Evolutionary conservation across 2,797 vertebrate species (phyloP), one percentile per base, ranked within the genome.

Genomic region (Lates japonicus): DNA sequence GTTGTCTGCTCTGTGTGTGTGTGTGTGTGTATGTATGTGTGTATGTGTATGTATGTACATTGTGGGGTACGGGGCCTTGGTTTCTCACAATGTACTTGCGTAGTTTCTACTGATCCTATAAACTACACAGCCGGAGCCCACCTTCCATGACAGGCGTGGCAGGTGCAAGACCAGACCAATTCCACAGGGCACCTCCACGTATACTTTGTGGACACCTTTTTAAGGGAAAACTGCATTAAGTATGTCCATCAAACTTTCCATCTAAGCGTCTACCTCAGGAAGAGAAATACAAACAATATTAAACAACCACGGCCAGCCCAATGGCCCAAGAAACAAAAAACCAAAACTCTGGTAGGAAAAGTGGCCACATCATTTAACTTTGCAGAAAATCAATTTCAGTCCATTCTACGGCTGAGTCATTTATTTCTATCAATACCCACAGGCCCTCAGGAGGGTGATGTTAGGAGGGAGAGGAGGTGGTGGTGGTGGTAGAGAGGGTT

Each of bases 301-400:
- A 85, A 84, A 62, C 54, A 37, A 29, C 46, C 49, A 59, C 75
- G 76, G 70, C 25, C n/a, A 75, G 80, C 81, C 76, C n/a, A 17
- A n/a, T 42, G 71, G 90, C 75, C 73, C n/a, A n/a, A n/a, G 81
- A 86, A 90, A 89, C 58, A 82, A 85, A 81, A 87, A 73, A 64
- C n/a, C n/a, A n/a, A 79, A 57, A 14, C 46, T 51, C 61, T 39
- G 35, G 10, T 33, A 41, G 63, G 66, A 66, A 75, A 82, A 71
- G 33, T 37, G 69, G 5, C 20, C 20, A 44, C 74, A n/a, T 85
- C 83, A 61, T 87, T 90, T 87, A 87, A 90, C 83, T 82, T 88
- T 88, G 57, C 66, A 61, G 49, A 80, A 90, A 90, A 91, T 90
- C 85, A 51, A 86, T 90, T 76, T 80, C 44, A 77, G 81, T 86